Evolutionary conservation across 2,797 vertebrate species (phyloP).

Genomic region (Sebastes umbrosus): DNA sequence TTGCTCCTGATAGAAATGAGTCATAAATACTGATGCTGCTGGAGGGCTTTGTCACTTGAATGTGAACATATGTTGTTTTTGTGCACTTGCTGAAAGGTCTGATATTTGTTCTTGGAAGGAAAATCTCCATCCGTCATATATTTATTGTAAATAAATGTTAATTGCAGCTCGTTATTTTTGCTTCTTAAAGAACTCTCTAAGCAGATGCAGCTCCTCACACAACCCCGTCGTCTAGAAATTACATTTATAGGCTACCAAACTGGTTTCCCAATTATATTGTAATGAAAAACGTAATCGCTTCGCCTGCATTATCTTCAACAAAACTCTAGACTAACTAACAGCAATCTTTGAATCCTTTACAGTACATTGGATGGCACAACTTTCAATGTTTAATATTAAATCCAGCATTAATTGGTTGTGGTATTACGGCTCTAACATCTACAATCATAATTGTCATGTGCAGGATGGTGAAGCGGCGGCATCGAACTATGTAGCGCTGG

Average conservation of each 20-base stretch:
- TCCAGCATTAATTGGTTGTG: not conserved
- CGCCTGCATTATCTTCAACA: not conserved
- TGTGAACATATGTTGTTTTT: not conserved
- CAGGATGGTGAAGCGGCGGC: not conserved
- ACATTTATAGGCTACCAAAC: not conserved
- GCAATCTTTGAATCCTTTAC: not conserved
- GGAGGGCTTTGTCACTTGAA: not conserved
- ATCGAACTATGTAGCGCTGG: slow-evolving; percentile 26
- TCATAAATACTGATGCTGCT: not conserved
- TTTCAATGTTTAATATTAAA: not conserved
- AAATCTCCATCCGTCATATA: not conserved
- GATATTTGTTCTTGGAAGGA: not conserved
- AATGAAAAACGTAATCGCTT: not conserved
- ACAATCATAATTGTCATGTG: not conserved
- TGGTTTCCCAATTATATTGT: not conserved
- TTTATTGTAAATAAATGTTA: not conserved
- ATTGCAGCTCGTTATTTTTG: not conserved
- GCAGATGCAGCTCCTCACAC: not conserved
- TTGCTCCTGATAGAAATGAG: not conserved
- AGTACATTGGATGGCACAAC: not conserved
- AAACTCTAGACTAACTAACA: not conserved
- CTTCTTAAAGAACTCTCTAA: not conserved
- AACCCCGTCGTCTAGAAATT: not conserved
- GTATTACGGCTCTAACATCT: not conserved
- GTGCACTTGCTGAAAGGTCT: not conserved